Evolutionary conservation across 2,888 invertebrate species (phyloP).

Genomic region (Drosophila anomalata): DNA sequence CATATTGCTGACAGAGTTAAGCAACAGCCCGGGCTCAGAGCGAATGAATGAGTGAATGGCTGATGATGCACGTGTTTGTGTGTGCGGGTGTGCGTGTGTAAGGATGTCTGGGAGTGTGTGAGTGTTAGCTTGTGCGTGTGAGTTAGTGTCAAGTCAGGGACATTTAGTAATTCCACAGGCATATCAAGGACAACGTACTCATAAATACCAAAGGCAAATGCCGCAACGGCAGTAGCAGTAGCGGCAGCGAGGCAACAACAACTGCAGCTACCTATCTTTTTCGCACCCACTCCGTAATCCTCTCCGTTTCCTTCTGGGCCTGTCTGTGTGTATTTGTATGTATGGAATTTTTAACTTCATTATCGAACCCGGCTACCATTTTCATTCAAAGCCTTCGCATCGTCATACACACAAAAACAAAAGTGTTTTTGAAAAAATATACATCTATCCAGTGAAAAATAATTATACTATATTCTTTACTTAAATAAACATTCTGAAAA

Average conservation of each 20-base stretch:
- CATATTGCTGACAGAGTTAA: conserved; percentile 69
- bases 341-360: conserved; percentile 79
- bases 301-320: conserved; percentile 16
- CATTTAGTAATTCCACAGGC: conserved; percentile 79
- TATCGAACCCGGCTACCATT: conserved; percentile 66
- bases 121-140: conserved; percentile 51
- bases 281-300: not conserved
- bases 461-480: not conserved
- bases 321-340: conserved; percentile 70
- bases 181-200: conserved; percentile 81
- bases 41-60: conserved; percentile 61
- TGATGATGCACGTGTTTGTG: conserved; percentile 55
- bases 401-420: not conserved
- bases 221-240: conserved; percentile 55
- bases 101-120: conserved; percentile 12
- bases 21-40: conserved; percentile 54
- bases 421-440: not conserved
- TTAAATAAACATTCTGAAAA: too few relatives aligned
- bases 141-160: conserved; percentile 78
- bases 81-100: conserved; percentile 20
- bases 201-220: conserved; percentile 80
- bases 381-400: conserved; percentile 17
- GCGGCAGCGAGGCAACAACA: conserved; percentile 40
- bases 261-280: conserved; percentile 51
- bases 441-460: not conserved